Evolutionary conservation across 2,113 vertebrate genomes (phyloP), one percentile per base, ranked within the genome.

Genomic region (Toxotes chatareus): DNA sequence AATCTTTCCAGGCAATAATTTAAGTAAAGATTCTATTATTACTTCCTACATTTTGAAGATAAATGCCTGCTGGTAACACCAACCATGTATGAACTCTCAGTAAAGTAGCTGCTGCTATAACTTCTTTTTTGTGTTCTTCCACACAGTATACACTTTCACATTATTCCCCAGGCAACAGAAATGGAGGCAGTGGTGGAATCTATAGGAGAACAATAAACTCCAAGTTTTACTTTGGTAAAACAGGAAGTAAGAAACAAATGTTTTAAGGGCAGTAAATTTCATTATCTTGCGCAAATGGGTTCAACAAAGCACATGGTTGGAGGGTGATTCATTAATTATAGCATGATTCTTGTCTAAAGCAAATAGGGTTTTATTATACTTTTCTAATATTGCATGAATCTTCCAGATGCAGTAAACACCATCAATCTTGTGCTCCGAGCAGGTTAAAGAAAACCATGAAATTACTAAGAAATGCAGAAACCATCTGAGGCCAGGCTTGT

Each of bases 231-330:
- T 75, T 65, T 71, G 23, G 6, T 12, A 32, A 77, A 76, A 42
- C 67, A 49, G 44, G 51, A 67, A 65, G 56, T 44, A 49, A 51
- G 57, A 73, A 77, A 64, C 40, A 65, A 57, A 79, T 85, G 64
- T 31, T 76, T 61, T 47, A 71, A 40, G 64, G 73, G 73, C 62
- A 61, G 44, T n/a, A 67, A 27, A 77, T 77, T 76, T 84, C 75
- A 88, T 90, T 90, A 84, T 82, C 31, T 82, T 47, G 57, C 36
- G 72, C 73, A 82, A 85, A 81, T 77, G 32, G 21, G 27, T 60
- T 70, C 40, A 56, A 63, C 32, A 71, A 77, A 80, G 71, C 66
- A 64, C 5, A 27, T n/a, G 17, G 63, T 86, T 73, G 31, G 46
- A 47, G 73, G 78, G 56, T 14, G 16, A 70, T 46, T 65, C 72